Percentiles rank a stretch among this genome's conserved stretches.
Conservation (phyloP, 1,140 invertebrate species). For the Brachionus paranguensis region DNA sequence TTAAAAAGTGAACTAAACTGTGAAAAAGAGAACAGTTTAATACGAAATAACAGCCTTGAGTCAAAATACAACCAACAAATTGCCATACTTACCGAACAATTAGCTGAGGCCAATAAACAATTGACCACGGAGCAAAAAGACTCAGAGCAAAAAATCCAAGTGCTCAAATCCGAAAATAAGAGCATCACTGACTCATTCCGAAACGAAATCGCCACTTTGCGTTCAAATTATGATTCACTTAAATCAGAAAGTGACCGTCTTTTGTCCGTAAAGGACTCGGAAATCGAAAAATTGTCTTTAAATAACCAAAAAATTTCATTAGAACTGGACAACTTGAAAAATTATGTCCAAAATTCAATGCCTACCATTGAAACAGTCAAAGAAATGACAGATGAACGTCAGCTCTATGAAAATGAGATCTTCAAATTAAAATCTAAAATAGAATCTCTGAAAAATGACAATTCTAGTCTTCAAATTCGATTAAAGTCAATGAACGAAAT, state of each 20-base stretch:
- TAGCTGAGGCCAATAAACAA: neutral
- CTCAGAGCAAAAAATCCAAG: neutral
- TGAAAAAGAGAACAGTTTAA: slow-evolving; percentile 1
- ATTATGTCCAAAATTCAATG: slow-evolving; percentile 20
- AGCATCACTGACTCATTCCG: neutral
- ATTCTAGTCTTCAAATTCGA: neutral
- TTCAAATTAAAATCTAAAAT: neutral
- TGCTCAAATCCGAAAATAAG: neutral
- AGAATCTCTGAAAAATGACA: slow-evolving; percentile 11
- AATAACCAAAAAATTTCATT: neutral
- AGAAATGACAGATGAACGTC: neutral
- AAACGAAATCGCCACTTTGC: neutral
- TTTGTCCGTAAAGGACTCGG: neutral
- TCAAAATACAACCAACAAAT: slow-evolving; percentile 2
- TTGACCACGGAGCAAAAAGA: neutral
- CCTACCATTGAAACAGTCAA: slow-evolving; percentile 3
- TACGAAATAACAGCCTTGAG: neutral
- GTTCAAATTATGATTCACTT: neutral
- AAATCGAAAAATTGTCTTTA: neutral
- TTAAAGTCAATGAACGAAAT: slow-evolving; percentile 34
- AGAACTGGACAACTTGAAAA: slow-evolving; percentile 8
- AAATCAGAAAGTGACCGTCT: neutral
- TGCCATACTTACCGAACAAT: neutral
- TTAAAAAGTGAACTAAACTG: neutral
- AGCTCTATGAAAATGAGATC: neutral